Base-by-base conservation (phyloP, 2,797 vertebrate genomes). In the Dryobates pubescens region DNA sequence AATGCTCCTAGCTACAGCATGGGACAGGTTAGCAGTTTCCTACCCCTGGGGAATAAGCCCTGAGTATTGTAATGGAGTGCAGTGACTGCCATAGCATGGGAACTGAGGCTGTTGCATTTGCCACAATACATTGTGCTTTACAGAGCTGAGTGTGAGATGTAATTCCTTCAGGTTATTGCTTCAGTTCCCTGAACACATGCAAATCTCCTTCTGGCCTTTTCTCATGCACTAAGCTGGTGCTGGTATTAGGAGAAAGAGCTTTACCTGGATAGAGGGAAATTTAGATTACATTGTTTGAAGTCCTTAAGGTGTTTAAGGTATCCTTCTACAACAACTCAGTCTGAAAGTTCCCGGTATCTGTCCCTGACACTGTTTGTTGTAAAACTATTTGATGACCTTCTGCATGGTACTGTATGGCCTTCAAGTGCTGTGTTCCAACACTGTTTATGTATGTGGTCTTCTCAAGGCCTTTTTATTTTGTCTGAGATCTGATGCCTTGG, bases 361-460 rank as follows among this genome's bases (percentile, higher is more conserved):
- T 67, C 27, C 49, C 24, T 41, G 36, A 43, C 61, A 45, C 13
- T 67, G 29, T 18, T 68, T 74, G 65, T 54, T 80, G 6, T 53
- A 6, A 18, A 75, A 29, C 20, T 82, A 92, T 68, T 78, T 88
- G 20, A 76, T 58, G n/a, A 74, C 61, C 38, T 92, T 83, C 71
- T 86, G 68, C 22, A 24, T 0, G 0, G 34, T 54, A 58, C 19
- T 47, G 16, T 17, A 59, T 27, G 56, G 34, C 45, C 32, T 88
- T 93, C 32, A 36, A 59, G 27, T 57, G 19, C 23, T 59, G 30
- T 59, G 19, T 47, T 82, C 58, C 54, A 93, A 79, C 14, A 34
- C 17, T 36, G 9, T 85, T 94, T 38, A 34, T 30, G n/a, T 85
- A 29, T 67, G 85, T 83, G 61, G 29, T 70, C 13, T 79, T 58